Evolutionary conservation across 2,113 vertebrate species (phyloP).

Genomic region (Pelodiscus sinensis): DNA sequence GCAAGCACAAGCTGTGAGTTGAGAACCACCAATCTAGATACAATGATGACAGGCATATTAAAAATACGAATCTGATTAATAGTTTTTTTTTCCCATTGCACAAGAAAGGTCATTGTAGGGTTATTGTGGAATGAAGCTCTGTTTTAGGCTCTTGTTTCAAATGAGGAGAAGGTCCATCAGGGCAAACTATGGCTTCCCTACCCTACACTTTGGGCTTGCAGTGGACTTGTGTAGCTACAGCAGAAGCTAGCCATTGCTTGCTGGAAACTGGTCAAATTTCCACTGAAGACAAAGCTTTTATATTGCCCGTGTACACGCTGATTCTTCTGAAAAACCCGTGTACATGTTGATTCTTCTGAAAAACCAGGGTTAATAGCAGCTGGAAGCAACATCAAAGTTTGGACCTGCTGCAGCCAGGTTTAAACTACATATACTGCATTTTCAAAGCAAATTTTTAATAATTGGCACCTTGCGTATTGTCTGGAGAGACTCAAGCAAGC

Average conservation of each 20-base stretch:
- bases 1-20: too few species aligned
- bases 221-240: neutral
- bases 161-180: neutral
- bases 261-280: neutral
- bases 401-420: neutral
- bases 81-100: neutral
- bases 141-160: neutral
- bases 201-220: neutral
- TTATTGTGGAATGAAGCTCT: neutral
- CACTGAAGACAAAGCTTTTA: neutral
- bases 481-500: neutral
- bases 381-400: neutral
- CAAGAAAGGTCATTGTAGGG: neutral
- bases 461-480: neutral
- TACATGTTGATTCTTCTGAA: neutral
- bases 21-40: neutral
- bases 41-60: neutral
- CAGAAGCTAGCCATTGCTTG: neutral
- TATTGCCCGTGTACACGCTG: neutral
- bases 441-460: neutral
- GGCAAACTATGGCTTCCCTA: neutral
- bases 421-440: neutral
- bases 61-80: neutral
- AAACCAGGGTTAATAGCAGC: neutral
- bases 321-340: neutral